Evolutionary conservation across 30 jellyfish, hydroid and myxozoan genomes (phyloP), one percentile per base, ranked within the genome.

Genomic region (Aurelia sp.): DNA sequence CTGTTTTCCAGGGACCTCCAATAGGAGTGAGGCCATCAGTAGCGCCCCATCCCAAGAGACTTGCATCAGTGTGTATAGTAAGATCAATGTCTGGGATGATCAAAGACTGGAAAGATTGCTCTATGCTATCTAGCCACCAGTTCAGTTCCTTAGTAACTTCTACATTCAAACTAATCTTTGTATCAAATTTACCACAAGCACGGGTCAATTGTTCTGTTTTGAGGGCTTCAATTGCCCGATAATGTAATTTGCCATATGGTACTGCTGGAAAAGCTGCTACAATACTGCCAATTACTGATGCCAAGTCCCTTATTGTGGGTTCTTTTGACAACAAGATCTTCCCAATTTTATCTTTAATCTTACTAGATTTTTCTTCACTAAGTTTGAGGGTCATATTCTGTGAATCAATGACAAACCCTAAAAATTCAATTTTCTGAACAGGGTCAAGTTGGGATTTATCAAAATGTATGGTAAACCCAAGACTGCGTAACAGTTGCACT

Each of bases 1-100:
- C 48, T 33, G 21, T 30, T 20, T 17, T 24, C 84, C 84, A 72
- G 22, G 65, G 61, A 8, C 87, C 76, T 4, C 90, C 68, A 40
- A 52, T 79, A 22, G 84, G 74, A 59, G 17, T 65, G 13, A 6
- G 21, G 13, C 81, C 81, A 27, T 47, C 74, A 41, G 70, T 50
- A n/a, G 90, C 81, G 13, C 84, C 82, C 90, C 90, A 79, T 41
- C 90, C 90, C 18, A 19, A 20, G 5, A n/a, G 67, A 71, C 57
- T 47, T 24, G 90, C 81, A 79, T 79, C 90, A 60, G 81, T 62
- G 17, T 40, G 61, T 21, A 79, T 59, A 27, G 66, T 38, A 44
- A 62, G 21, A 44, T 79, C 90, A 62, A 79, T 59, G 9, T 33
- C 57, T 24, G 74, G 76, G 11, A 41, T n/a, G 27, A 20, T 31